Percentiles rank a stretch among this genome's conserved stretches.
phyloP scores from a whole-genome alignment of 2,113 vertebrate species.

The Saimiri boliviensis region DNA sequence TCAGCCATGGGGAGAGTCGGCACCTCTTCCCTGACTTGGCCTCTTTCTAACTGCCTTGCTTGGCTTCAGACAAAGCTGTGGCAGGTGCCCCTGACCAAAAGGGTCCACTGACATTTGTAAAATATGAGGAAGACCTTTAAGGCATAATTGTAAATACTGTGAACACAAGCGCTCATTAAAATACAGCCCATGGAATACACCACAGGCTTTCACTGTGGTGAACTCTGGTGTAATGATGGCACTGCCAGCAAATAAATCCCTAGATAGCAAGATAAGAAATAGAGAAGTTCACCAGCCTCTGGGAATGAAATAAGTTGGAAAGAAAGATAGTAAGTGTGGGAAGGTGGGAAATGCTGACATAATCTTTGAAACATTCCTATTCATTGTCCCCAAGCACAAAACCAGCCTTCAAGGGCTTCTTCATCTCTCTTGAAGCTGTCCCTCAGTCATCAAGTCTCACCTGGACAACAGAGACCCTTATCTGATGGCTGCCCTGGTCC shows the following conservation, averaged over 20 bases:
- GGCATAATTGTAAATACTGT: not conserved
- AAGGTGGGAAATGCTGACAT: conserved; percentile 10
- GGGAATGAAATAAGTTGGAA: not conserved
- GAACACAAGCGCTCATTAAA: not conserved
- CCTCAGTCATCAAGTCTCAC: not conserved
- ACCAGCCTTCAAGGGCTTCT: not conserved
- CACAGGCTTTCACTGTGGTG: not conserved
- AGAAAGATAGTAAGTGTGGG: not conserved
- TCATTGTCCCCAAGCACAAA: not conserved
- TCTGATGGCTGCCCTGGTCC: not conserved
- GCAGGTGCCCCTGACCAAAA: not conserved
- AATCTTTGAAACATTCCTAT: conserved; percentile 9
- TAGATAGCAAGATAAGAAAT: not conserved
- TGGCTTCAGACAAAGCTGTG: not conserved
- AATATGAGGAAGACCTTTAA: not conserved
- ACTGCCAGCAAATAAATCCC: not conserved
- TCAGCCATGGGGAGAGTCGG: not conserved
- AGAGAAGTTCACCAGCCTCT: not conserved
- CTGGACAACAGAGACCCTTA: not conserved
- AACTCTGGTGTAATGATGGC: not conserved
- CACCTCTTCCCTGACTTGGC: not conserved
- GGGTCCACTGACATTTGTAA: not conserved
- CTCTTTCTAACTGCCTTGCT: not conserved
- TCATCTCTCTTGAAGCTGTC: not conserved
- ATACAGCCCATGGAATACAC: not conserved